Evolutionary conservation across 2,888 invertebrate genomes (phyloP).

Genomic region (Apamea monoglypha): DNA sequence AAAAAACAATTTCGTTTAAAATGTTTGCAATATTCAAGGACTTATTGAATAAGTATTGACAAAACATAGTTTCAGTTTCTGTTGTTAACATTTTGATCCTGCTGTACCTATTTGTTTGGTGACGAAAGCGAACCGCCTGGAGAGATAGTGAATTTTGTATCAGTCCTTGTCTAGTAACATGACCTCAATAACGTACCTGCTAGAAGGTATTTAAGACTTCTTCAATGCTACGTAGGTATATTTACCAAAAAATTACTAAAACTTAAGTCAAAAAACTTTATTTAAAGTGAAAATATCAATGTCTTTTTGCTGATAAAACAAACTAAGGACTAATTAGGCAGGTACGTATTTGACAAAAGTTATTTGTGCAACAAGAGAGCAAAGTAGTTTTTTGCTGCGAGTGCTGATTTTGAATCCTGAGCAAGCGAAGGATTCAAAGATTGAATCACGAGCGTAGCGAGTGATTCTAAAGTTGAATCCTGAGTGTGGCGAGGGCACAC

Average conservation of each 20-base stretch:
- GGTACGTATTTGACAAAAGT: background rate
- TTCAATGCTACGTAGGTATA: background rate
- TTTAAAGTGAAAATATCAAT: background rate
- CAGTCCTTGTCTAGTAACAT: constrained; percentile 4
- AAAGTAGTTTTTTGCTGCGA: too few species aligned
- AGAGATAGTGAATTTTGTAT: constrained; percentile 2
- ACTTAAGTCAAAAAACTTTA: too few species aligned
- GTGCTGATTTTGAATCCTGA: too few species aligned
- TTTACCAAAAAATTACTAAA: background rate
- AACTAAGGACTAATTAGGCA: background rate
- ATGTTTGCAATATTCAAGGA: constrained; percentile 45
- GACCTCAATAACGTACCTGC: constrained; percentile 29
- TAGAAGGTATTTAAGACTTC: background rate
- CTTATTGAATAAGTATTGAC: constrained; percentile 29
- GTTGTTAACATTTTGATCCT: constrained; percentile 13
- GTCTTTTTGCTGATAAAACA: background rate
- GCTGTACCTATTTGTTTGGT: constrained; percentile 13
- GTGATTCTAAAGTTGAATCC: too few species aligned
- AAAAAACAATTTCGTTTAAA: constrained; percentile 28
- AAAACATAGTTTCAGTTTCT: constrained; percentile 33
- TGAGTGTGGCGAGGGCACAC: too few species aligned
- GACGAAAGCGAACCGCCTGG: constrained; percentile 10
- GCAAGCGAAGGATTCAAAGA: too few species aligned
- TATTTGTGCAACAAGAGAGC: too few species aligned
- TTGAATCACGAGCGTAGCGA: too few species aligned